Base-by-base conservation (phyloP, 2,888 invertebrate species). In the Punctoribates punctum region DNA sequence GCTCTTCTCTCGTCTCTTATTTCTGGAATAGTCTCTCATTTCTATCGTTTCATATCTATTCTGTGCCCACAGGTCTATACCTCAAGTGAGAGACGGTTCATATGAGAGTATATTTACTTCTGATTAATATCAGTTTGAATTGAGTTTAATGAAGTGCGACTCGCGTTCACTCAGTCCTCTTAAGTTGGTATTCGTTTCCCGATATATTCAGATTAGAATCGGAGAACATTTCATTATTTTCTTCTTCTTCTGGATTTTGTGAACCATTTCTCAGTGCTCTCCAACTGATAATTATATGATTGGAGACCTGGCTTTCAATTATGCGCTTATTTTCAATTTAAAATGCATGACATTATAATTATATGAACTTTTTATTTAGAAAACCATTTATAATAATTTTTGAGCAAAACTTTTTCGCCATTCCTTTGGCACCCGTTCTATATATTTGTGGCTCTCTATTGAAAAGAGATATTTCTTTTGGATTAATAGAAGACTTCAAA, bases 71-170 rank as follows among this genome's bases (percentile, higher is more conserved):
- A 65, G 65, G 65, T 34, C 65, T 65, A 17, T 38, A 65, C 65
- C 65, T 65, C 65, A 15, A 57, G 25, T 23, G 25, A 57, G 57
- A 25, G 57, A 57, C 57, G 23, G 57, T 57, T 57, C 23, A 57
- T 57, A 13, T 42, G 27, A 23, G 51, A 62, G 27, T 65, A 34
- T 65, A 65, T 65, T 65, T 65, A 65, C 34, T 65, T 65, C 34
- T 65, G 65, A 65, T 65, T 65, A 65, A 65, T 65, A 65, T 65
- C 65, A 65, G n/a, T 34, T 23, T 54, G 57, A 57, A 57, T 23
- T 70, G 70, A 70, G 70, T 70, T 70, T 42, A 70, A 70, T 70
- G 70, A 70, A 70, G 70, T 70, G 42, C 38, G 70, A 70, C 70
- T 70, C 57, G 57, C 57, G 57, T 57, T 57, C 57, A 57, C 57